phyloP scores from a whole-genome alignment of 2,797 vertebrate species.

The Nannoperca australis region DNA sequence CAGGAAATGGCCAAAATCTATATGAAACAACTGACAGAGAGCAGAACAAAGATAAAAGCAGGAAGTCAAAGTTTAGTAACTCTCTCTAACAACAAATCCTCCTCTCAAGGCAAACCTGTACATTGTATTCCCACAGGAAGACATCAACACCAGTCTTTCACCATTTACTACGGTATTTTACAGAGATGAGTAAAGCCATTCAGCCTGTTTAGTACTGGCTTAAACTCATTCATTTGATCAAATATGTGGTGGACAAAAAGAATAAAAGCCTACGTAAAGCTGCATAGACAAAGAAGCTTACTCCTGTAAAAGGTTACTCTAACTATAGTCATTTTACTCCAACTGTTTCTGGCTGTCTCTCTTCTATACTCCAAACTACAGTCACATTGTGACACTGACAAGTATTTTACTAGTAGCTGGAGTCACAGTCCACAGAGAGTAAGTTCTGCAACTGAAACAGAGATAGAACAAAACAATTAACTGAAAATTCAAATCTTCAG shows the following conservation, averaged over 20 bases:
- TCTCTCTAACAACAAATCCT: not conserved
- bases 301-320: too few species aligned
- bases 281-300: not conserved
- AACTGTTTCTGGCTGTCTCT: too few species aligned
- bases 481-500: not conserved
- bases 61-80: conserved; percentile 3
- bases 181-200: not conserved
- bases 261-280: not conserved
- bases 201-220: not conserved
- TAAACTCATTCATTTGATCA: not conserved
- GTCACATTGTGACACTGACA: too few species aligned
- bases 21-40: conserved; percentile 87
- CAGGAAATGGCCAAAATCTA: conserved; percentile 90
- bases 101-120: not conserved
- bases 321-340: too few species aligned
- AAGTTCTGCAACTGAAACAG: not conserved
- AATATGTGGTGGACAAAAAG: not conserved
- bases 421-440: too few species aligned
- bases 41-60: not conserved
- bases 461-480: not conserved
- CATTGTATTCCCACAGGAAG: not conserved
- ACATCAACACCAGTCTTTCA: not conserved
- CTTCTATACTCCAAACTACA: not conserved
- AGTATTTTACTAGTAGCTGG: too few species aligned
- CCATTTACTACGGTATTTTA: not conserved